phyloP scores from a whole-genome alignment of 2,797 vertebrate species.

The Amblyopsis hoosieri region DNA sequence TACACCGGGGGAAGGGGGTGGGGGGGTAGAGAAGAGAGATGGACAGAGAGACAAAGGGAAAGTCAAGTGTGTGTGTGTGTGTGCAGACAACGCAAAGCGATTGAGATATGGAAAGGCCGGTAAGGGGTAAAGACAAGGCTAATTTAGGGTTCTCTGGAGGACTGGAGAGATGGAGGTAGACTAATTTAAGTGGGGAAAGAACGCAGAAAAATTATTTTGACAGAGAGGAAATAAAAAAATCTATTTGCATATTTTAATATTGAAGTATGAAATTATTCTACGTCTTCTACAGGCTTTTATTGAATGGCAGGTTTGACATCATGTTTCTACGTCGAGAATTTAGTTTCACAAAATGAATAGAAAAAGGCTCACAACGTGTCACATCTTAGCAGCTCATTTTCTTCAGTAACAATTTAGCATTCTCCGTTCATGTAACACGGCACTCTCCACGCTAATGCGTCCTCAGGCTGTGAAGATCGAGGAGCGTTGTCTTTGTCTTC shows the following conservation, averaged over 20 bases:
- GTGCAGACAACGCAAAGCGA: constrained; percentile 4
- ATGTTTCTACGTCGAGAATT: not conserved
- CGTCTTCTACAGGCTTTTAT: not conserved
- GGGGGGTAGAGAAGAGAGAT: not conserved
- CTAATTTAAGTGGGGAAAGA: not conserved
- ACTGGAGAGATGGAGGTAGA: no score
- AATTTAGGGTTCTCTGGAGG: no score
- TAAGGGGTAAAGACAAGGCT: no score
- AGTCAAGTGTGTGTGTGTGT: not conserved
- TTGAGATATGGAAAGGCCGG: not conserved
- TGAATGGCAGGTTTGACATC: not conserved
- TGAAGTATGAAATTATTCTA: not conserved
- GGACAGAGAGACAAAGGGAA: not conserved
- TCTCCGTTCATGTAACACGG: constrained; percentile 38
- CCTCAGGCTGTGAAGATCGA: constrained; percentile 64
- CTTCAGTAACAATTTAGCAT: constrained; percentile 51
- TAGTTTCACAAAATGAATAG: not conserved
- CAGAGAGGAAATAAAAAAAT: not conserved
- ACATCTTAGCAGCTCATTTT: constrained; percentile 11
- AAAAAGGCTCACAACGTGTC: constrained; percentile 16
- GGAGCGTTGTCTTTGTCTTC: constrained; percentile 71
- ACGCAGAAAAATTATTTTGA: not conserved
- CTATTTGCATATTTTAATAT: not conserved
- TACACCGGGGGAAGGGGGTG: constrained; percentile 34
- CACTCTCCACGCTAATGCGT: constrained; percentile 58